Conservation (phyloP, 2,797 vertebrate species). For the Pseudochirops cupreus region DNA sequence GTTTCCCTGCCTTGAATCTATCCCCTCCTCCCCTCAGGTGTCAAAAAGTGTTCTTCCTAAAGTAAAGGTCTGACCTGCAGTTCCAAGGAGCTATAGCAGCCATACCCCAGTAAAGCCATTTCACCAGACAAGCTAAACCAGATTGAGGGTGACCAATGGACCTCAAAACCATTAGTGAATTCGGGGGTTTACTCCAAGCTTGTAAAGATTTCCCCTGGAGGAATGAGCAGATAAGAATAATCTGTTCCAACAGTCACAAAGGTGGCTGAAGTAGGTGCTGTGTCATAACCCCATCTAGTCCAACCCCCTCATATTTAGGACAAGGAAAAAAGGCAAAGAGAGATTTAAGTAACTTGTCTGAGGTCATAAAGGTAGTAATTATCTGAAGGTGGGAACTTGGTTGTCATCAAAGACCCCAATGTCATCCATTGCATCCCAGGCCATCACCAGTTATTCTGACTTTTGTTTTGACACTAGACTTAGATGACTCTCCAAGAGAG, state of each 20-base stretch:
- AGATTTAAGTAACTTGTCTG: too few relatives aligned
- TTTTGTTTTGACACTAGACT: not conserved
- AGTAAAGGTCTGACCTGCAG: not conserved
- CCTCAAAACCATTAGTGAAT: not conserved
- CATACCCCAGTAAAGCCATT: not conserved
- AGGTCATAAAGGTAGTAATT: too few relatives aligned
- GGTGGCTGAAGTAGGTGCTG: not conserved
- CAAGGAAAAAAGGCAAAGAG: too few relatives aligned
- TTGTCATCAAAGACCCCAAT: not conserved
- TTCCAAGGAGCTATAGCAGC: not conserved
- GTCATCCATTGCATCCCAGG: not conserved
- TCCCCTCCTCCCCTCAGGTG: not conserved
- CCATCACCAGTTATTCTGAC: not conserved
- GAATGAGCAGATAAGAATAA: not conserved
- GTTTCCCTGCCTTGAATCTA: not conserved
- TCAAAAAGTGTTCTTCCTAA: not conserved
- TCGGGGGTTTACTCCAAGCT: too few relatives aligned
- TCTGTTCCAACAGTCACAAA: not conserved
- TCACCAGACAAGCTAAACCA: not conserved
- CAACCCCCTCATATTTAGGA: too few relatives aligned
- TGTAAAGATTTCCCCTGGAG: not conserved
- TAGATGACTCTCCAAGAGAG: not conserved
- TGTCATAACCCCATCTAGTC: too few relatives aligned
- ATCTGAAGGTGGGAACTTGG: not conserved
- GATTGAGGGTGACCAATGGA: not conserved